Evolutionary conservation across 92 coral and sea anemone genomes (phyloP).

Genomic region (Epizoanthus fatuus): DNA sequence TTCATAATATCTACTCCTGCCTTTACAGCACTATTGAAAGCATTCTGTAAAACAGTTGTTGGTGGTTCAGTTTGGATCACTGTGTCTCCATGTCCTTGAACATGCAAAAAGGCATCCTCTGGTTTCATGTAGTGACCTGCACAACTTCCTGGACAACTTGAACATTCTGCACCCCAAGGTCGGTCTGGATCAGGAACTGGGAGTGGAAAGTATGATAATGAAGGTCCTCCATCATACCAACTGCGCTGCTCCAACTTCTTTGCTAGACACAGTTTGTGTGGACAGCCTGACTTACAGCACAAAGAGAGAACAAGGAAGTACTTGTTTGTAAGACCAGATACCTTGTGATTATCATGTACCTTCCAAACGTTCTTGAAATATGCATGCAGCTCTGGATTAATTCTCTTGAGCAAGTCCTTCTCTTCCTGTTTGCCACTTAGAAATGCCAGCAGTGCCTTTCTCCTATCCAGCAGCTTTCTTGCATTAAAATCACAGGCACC

Average conservation of each 20-base stretch:
- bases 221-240: constrained; percentile 49
- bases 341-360: constrained; percentile 31
- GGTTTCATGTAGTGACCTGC: constrained; percentile 61
- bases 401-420: constrained; percentile 6
- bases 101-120: constrained; percentile 36
- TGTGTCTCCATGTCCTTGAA: constrained; percentile 56
- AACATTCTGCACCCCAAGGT: constrained; percentile 65
- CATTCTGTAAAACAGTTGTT: constrained; percentile 43
- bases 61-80: constrained; percentile 61
- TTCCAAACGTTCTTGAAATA: constrained; percentile 37
- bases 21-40: constrained; percentile 46
- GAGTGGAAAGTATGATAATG: constrained; percentile 45
- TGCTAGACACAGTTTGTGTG: constrained; percentile 20
- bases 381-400: constrained; percentile 19
- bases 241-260: constrained; percentile 22
- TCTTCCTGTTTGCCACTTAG: constrained; percentile 26
- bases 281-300: constrained; percentile 43
- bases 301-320: constrained; percentile 36
- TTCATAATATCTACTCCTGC: constrained; percentile 40
- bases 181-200: constrained; percentile 58
- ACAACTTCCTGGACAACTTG: constrained; percentile 48
- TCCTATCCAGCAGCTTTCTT: constrained; percentile 31
- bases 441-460: constrained; percentile 17
- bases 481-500: constrained; percentile 35
- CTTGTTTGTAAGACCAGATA: constrained; percentile 29